Conservation (phyloP, 2,888 invertebrate genomes). For the Perithous albicinctus region DNA sequence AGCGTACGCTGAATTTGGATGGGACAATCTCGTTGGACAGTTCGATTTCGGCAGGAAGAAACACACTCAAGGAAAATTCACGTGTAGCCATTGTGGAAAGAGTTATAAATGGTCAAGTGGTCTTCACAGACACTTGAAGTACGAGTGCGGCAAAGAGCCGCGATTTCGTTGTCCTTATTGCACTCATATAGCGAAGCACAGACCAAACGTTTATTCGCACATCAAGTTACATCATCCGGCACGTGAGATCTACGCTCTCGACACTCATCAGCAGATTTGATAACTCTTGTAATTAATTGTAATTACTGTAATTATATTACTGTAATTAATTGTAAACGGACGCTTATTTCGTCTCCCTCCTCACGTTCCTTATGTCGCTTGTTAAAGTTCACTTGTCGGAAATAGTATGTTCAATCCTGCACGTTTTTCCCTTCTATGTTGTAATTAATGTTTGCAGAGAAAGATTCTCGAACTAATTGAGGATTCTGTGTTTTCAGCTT, state of each 20-base stretch:
- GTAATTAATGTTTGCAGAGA: not conserved
- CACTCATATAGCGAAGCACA: slow-evolving; percentile 56
- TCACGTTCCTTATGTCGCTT: slow-evolving; percentile 7
- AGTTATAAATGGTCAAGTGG: slow-evolving; percentile 58
- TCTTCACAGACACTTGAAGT: slow-evolving; percentile 55
- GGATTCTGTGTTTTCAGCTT: slow-evolving; percentile 34
- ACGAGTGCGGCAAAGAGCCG: slow-evolving; percentile 84
- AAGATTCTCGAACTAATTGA: slow-evolving; percentile 18
- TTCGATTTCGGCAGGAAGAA: not conserved
- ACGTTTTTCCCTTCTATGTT: not conserved
- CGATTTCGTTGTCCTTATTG: slow-evolving; percentile 85
- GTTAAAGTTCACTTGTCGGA: not conserved
- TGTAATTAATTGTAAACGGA: slow-evolving; percentile 12
- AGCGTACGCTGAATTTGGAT: not conserved
- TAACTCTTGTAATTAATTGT: not conserved
- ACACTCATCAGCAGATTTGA: slow-evolving; percentile 68
- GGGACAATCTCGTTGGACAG: not conserved
- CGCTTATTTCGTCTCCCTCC: not conserved
- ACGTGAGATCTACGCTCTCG: slow-evolving; percentile 77
- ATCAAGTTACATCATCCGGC: slow-evolving; percentile 74
- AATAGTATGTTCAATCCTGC: slow-evolving; percentile 1
- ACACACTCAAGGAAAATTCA: slow-evolving; percentile 46
- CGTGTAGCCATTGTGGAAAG: slow-evolving; percentile 50
- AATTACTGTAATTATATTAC: slow-evolving; percentile 9
- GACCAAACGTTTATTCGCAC: slow-evolving; percentile 57